Base-by-base conservation (phyloP, 2,113 vertebrate species). In the Oreochromis niloticus region DNA sequence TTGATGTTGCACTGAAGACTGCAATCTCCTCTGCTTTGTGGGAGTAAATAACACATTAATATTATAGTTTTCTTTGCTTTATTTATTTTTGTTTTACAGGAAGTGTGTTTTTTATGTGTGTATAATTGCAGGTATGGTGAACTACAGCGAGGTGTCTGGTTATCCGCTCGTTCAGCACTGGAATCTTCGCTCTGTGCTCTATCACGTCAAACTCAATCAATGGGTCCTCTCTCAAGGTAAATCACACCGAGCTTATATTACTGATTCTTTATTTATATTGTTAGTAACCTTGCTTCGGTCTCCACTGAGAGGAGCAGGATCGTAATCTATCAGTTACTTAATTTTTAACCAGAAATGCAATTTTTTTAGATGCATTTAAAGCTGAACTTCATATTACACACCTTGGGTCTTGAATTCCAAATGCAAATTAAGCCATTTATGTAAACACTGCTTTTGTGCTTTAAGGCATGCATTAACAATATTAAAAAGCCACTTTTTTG, bases 141-240 rank as follows among this genome's bases (percentile, higher is more conserved):
- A 99, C 96, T 99, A 98, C 97, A 99, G 99, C 0, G 99, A 99
- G 93, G 98, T 99, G 56, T 97, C 98, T 0, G 98, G 99, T 2
- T 99, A 99, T 81, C 99, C 99, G 0, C 95, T 99, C 2, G 92
- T 99, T 80, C 99, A 99, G 91, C 98, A 98, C 91, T 99, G 99
- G 99, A 98, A 96, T 85, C 97, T 99, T 6, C 97, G 97, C 52
- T 99, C 98, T 1, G 94, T 98, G 82, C 97, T 98, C 93, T 98
- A 98, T 95, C 98, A 99, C 1, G 97, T 99, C 94, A 98, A 97
- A 81, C 98, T 99, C 95, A 98, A 97, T 95, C 98, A 99, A 91
- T 97, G 97, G 94, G 95, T 97, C 6, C 94, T 99, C 86, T 99
- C 99, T 56, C 98, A 99, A 94, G 97, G 99, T 99, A 97, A 97